Evolutionary conservation across 1,140 invertebrate species (phyloP).

Genomic region (Gryllus bimaculatus): DNA sequence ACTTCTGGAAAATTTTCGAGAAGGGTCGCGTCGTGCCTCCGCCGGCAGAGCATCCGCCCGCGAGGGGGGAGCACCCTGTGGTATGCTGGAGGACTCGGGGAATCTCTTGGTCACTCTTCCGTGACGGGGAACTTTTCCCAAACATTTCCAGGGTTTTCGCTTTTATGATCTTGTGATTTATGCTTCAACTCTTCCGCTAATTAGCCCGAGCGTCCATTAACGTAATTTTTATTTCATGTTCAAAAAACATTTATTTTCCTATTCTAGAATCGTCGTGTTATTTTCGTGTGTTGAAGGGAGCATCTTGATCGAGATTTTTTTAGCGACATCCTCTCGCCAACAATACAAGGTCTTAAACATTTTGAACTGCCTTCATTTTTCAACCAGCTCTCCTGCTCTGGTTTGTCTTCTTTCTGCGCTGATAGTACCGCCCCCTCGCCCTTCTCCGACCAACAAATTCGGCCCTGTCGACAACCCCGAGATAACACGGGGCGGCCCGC

Average conservation of each 20-base stretch:
- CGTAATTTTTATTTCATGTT: too few relatives aligned
- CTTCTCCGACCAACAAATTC: neutral
- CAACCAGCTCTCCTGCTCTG: too few relatives aligned
- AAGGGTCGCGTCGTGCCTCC: neutral
- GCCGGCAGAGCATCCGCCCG: neutral
- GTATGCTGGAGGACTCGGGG: neutral
- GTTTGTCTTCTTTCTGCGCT: too few relatives aligned
- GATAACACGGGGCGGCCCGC: neutral
- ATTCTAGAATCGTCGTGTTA: too few relatives aligned
- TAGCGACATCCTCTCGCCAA: too few relatives aligned
- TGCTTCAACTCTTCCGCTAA: neutral
- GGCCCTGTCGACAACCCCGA: neutral
- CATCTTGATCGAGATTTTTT: too few relatives aligned
- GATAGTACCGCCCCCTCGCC: neutral
- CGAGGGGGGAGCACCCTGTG: neutral
- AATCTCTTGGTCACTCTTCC: neutral
- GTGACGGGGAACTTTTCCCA: neutral
- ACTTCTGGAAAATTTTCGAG: constrained; percentile 1
- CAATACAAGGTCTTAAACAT: too few relatives aligned
- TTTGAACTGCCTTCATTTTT: too few relatives aligned
- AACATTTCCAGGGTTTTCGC: neutral
- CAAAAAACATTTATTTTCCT: too few relatives aligned
- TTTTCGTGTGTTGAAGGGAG: too few relatives aligned
- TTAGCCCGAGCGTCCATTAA: neutral
- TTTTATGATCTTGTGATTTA: neutral